Base-by-base conservation (phyloP, 2,113 vertebrate genomes). In the Bostrychus sinensis region DNA sequence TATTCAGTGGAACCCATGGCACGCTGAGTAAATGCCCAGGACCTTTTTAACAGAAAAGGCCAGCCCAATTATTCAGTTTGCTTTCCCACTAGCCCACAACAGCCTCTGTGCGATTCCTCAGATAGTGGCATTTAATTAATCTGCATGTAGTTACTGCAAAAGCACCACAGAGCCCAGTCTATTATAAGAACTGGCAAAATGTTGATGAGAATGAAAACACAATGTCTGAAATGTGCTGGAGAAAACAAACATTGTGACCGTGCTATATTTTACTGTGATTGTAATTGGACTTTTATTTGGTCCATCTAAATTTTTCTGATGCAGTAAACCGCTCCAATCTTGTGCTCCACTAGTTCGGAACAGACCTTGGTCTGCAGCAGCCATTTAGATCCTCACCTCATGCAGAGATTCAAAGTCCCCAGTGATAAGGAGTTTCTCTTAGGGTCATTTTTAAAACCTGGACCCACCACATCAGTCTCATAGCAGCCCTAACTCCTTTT, bases 391-490 rank as follows among this genome's bases (percentile, higher is more conserved):
- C n/a, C 19, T 32, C 7, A 7, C 48, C 48, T 30, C 48, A 51
- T 28, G 25, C 7, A 14, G 48, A 26, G 46, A 51, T 51, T 51
- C 48, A 28, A 51, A 51, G 14, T 30, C 48, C 25, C 8, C 48
- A 28, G 25, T 28, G 48, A 51, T 51, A 51, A 51, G 48, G 48
- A 28, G 30, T 28, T 25, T 14, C 48, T 51, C 48, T 28, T 14
- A 28, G 25, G 48, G 48, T 51, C 48, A 51, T 51, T 51, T 51
- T 30, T 51, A 51, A 51, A 51, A 14, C 48, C 7, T 50, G 46
- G 22, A 50, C 25, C 14, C 48, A 30, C 48, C 48, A 30, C 25
- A 67, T 70, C 65, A 70, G 56, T 70, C 64, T 60, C 23, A 19
- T 2, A 66, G 19, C 32, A 32, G 22, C 30, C 10, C 10, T 12